Evolutionary conservation across 2,797 vertebrate species (phyloP).

Genomic region (Pseudocheirus occidentalis): DNA sequence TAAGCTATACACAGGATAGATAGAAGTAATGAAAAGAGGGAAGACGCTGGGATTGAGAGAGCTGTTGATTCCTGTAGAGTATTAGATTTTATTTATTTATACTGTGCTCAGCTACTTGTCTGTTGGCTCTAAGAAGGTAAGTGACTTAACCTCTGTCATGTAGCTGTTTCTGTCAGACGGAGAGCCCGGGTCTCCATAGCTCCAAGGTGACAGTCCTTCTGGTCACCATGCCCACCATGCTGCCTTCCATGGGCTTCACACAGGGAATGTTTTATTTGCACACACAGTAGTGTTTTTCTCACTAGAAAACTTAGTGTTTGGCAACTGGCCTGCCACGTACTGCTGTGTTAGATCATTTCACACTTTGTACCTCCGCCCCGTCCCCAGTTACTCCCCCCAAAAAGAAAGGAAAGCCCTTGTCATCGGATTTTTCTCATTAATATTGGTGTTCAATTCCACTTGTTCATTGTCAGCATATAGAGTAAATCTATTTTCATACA

Average conservation of each 20-base stretch:
- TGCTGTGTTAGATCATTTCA: background rate
- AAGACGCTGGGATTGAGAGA: background rate
- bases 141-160: background rate
- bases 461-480: background rate
- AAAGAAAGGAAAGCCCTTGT: background rate
- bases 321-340: background rate
- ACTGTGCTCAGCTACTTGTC: background rate
- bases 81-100: background rate
- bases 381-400: background rate
- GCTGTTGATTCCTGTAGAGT: background rate
- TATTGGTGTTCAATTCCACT: background rate
- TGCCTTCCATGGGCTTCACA: background rate
- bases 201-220: background rate
- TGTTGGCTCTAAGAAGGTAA: background rate
- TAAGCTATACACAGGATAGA: background rate
- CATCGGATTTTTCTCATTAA: background rate
- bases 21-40: background rate
- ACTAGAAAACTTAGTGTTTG: background rate
- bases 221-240: background rate
- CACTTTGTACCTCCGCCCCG: background rate
- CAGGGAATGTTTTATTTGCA: background rate
- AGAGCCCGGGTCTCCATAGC: background rate
- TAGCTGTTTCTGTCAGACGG: background rate
- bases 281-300: background rate
- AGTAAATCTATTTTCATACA: background rate